Percentiles rank a stretch among this genome's conserved stretches.
Conservation (phyloP, 2,113 vertebrate species). For the Osmerus mordax region DNA sequence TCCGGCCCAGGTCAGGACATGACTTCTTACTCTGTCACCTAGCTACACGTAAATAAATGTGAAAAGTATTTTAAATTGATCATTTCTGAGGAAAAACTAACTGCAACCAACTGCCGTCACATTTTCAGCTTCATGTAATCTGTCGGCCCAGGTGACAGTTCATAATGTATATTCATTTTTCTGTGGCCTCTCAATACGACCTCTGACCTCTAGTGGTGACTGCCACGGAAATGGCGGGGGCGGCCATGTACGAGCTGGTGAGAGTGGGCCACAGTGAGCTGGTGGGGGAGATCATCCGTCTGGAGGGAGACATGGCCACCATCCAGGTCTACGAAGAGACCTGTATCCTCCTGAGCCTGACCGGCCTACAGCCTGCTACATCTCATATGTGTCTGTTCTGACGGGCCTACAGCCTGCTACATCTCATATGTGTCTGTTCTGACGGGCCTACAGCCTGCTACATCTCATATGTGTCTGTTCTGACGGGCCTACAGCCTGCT, state of each 20-base stretch:
- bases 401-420: neutral
- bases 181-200: neutral
- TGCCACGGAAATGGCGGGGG: constrained; percentile 87
- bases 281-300: constrained; percentile 90
- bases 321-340: constrained; percentile 97
- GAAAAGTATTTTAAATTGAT: too few relatives aligned
- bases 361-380: neutral
- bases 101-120: too few relatives aligned
- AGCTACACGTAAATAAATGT: too few relatives aligned
- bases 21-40: neutral
- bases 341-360: constrained; percentile 81
- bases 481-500: neutral
- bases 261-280: constrained; percentile 91
- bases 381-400: neutral
- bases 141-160: too few relatives aligned
- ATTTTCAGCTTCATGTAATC: too few relatives aligned
- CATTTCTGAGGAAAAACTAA: too few relatives aligned
- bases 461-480: too few relatives aligned
- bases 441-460: neutral
- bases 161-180: too few relatives aligned
- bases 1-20: constrained; percentile 89
- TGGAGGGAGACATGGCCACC: constrained; percentile 93
- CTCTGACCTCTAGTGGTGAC: constrained; percentile 78
- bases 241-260: constrained; percentile 93
- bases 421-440: too few relatives aligned